These are phyloP conservation scores for Steinernema feltiae DNA, from an alignment of 1,140 invertebrate genomes.

Conservation along the genomic window DNA sequence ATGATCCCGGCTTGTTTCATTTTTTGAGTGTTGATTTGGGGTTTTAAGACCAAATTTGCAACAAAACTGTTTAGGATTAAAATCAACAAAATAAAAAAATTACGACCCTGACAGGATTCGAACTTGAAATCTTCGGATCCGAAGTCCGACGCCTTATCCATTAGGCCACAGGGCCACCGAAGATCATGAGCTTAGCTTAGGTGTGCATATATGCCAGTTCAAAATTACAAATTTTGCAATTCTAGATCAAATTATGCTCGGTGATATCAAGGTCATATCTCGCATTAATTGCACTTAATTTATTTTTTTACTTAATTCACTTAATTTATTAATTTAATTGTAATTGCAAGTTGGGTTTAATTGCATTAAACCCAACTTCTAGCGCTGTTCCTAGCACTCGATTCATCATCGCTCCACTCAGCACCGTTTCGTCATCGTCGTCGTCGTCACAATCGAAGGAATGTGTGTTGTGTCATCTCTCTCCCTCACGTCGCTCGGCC, in stretches of 20 bases:
- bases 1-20: neutral
- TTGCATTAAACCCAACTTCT: neutral
- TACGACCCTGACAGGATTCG: slow-evolving; percentile 8
- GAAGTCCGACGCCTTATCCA: slow-evolving; percentile 18
- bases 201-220: too few relatives aligned
- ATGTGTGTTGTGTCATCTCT: slow-evolving; percentile 1
- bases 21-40: neutral
- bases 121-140: slow-evolving; percentile 16
- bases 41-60: too few relatives aligned
- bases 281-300: too few relatives aligned
- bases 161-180: neutral
- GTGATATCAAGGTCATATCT: too few relatives aligned
- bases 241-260: too few relatives aligned
- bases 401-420: neutral
- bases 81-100: neutral
- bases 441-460: neutral
- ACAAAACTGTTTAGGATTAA: neutral
- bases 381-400: neutral
- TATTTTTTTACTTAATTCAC: too few relatives aligned
- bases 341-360: too few relatives aligned
- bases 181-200: too few relatives aligned
- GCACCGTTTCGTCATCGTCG: too few relatives aligned
- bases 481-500: neutral
- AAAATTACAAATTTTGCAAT: too few relatives aligned
- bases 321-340: too few relatives aligned